Conservation (phyloP, 2,888 invertebrate genomes). For the Tinea semifulvella region DNA sequence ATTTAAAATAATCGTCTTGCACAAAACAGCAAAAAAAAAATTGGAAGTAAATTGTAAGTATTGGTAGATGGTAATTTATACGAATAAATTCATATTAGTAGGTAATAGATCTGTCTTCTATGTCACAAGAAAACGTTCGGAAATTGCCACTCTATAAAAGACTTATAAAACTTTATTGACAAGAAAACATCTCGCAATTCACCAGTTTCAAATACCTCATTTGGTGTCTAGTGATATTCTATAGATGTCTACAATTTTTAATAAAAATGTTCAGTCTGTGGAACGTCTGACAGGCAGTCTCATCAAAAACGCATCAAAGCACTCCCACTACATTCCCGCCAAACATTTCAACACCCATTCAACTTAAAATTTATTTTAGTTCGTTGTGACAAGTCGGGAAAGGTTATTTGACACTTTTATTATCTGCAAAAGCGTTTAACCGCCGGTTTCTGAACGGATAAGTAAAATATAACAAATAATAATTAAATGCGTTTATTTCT, state of each 20-base stretch:
- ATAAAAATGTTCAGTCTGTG: slow-evolving; percentile 37
- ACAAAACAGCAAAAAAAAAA: no score
- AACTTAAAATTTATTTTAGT: slow-evolving; percentile 46
- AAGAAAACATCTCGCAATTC: no score
- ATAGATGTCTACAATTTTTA: slow-evolving; percentile 33
- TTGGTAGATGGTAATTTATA: no score
- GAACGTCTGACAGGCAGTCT: slow-evolving; percentile 29
- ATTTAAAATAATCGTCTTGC: no score
- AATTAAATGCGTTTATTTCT: no score
- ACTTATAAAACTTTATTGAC: no score
- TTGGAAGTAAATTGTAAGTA: no score
- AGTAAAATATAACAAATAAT: neutral
- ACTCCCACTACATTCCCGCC: slow-evolving; percentile 37
- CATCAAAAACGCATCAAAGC: slow-evolving; percentile 55
- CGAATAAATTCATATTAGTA: no score
- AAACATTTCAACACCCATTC: slow-evolving; percentile 48
- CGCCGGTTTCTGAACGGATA: no score
- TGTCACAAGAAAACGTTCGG: no score
- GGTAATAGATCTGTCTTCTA: no score
- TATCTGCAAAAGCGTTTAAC: slow-evolving; percentile 27
- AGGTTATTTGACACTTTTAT: slow-evolving; percentile 34
- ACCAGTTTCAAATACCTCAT: neutral
- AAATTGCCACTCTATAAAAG: no score
- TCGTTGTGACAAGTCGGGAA: slow-evolving; percentile 24
- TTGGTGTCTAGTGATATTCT: neutral